phyloP scores from a whole-genome alignment of 2,113 vertebrate genomes.

The Phylloscopus trochiloides region DNA sequence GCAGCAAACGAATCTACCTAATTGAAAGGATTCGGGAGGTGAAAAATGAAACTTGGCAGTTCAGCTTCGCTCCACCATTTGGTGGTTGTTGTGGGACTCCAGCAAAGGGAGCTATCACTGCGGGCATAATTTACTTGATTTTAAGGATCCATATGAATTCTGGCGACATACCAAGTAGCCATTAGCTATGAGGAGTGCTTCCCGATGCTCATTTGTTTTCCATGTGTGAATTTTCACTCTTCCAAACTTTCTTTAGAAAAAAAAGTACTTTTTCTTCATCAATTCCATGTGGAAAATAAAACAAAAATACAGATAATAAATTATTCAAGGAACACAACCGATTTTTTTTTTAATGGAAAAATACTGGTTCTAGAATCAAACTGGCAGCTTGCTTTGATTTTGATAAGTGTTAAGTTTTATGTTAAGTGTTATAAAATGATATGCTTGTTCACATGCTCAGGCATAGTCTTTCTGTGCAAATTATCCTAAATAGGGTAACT shows the following conservation, averaged over 20 bases:
- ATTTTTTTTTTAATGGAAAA: background rate
- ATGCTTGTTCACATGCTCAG: slow-evolving; percentile 14
- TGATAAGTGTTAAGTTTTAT: background rate
- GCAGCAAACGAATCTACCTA: background rate
- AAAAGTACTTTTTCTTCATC: background rate
- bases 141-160: slow-evolving; percentile 20
- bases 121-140: slow-evolving; percentile 24
- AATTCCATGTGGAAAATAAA: slow-evolving; percentile 49
- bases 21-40: slow-evolving; percentile 31
- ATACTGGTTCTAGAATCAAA: slow-evolving; percentile 32
- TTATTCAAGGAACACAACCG: background rate
- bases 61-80: background rate
- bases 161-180: slow-evolving; percentile 11
- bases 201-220: slow-evolving; percentile 40
- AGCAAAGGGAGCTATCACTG: background rate
- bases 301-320: slow-evolving; percentile 54
- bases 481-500: slow-evolving; percentile 48
- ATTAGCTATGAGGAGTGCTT: background rate
- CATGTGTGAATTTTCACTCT: background rate
- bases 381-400: slow-evolving; percentile 47
- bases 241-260: background rate
- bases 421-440: slow-evolving; percentile 48
- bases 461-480: slow-evolving; percentile 50
- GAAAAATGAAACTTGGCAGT: slow-evolving; percentile 56
- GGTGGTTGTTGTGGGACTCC: background rate